These are phyloP conservation scores for Drosophila borealis DNA, from an alignment of 2,888 invertebrate genomes.

Conservation along the genomic window DNA sequence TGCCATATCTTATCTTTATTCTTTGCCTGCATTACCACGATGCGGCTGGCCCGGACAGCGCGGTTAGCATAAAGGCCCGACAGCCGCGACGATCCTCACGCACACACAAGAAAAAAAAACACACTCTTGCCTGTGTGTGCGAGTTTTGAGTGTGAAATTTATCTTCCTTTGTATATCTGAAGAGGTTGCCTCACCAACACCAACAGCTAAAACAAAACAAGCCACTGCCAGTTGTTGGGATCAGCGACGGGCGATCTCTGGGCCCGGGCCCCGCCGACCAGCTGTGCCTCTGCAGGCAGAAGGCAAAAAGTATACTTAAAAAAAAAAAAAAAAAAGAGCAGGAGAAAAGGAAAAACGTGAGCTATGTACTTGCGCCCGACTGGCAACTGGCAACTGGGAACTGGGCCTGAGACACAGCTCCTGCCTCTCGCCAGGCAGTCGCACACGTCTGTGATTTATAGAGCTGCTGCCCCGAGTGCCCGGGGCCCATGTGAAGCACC, in stretches of 20 bases:
- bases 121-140: not conserved
- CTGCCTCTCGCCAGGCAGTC: conserved; percentile 63
- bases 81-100: too few species aligned
- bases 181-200: conserved; percentile 75
- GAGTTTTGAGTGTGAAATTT: conserved; percentile 73
- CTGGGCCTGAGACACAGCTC: conserved; percentile 41
- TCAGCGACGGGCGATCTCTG: conserved; percentile 54
- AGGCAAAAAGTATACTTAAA: conserved; percentile 22
- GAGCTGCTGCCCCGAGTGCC: conserved; percentile 60
- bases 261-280: conserved; percentile 37
- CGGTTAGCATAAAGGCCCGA: conserved; percentile 61
- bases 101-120: too few species aligned
- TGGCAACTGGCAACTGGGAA: conserved; percentile 27
- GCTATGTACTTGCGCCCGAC: conserved; percentile 59
- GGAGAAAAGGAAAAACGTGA: conserved; percentile 74
- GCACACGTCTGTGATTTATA: conserved; percentile 75
- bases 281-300: conserved; percentile 48
- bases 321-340: conserved; percentile 35
- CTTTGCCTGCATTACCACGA: conserved; percentile 24
- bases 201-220: conserved; percentile 64
- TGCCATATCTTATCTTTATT: conserved; percentile 83
- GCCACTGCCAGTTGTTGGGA: conserved; percentile 61
- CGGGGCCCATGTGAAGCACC: conserved; percentile 12
- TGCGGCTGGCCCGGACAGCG: conserved; percentile 45
- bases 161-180: conserved; percentile 81